These are phyloP conservation scores for Campylorhamphus procurvoides DNA, from an alignment of 2,113 vertebrate species.

Conservation along the genomic window DNA sequence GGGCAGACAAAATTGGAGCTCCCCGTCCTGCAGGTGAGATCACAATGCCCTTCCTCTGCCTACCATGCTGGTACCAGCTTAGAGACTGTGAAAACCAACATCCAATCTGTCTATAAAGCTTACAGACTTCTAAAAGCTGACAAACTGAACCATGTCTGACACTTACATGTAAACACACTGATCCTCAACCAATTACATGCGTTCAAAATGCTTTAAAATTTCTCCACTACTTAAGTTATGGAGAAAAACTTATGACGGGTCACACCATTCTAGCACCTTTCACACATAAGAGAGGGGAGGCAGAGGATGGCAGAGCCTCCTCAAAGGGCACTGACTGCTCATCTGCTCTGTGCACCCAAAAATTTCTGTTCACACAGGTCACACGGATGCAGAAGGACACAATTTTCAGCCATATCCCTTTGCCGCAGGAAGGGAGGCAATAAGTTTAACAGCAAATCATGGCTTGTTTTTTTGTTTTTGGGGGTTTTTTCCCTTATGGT, in stretches of 20 bases:
- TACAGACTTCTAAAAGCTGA: background rate
- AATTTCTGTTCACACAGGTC: background rate
- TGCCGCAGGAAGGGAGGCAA: background rate
- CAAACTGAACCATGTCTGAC: background rate
- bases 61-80: background rate
- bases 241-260: background rate
- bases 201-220: background rate
- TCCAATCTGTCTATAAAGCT: background rate
- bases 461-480: background rate
- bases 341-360: background rate
- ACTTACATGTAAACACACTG: background rate
- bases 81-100: background rate
- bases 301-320: background rate
- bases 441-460: background rate
- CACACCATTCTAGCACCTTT: background rate
- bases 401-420: background rate
- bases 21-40: background rate
- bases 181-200: background rate
- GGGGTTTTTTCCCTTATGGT: background rate
- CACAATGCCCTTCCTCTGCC: rapidly evolving
- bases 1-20: background rate
- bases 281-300: background rate
- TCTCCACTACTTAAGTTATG: background rate
- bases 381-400: background rate
- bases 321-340: rapidly evolving